Base-by-base conservation (phyloP, 2,888 invertebrate species). In the Orchesella flavescens region DNA sequence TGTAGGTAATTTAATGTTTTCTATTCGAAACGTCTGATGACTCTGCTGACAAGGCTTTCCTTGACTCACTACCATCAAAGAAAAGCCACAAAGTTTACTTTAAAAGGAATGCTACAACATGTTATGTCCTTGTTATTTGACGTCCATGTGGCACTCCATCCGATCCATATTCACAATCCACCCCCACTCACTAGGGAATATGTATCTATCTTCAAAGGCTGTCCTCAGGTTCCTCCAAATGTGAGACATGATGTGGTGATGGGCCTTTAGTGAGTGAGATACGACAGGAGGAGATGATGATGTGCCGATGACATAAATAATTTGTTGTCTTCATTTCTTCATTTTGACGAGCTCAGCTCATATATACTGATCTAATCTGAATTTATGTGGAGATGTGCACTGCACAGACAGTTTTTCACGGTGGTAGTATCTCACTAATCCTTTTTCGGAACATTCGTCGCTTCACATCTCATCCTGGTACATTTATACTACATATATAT, bases 201-300 rank as follows among this genome's bases (percentile, higher is more conserved):
- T 24, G 4, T 12, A 63, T 3, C 13, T 12, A n/a, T 53, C 53
- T 24, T 13, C 1, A 24, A 24, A 63, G 34, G 7, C 34, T 34
- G 2, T 34, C 34, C 34, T 7, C 34, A 34, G 34, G 34, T 34
- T 34, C 63, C 46, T 46, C 46, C 46, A 46, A 53, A 53, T 53
- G 53, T 34, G 63, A 24, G 24, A 23, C 1, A 24, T 63, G 63
- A 63, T 63, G 63, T 15, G 57, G 17, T 17, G 57, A 57, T 19
- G 57, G 19, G 57, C 17, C 57, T 57, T 63, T 63, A 23, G 63
- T 63, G 63, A 63, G 63, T 63, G 63, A 63, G 63, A 63, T 63
- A 63, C 63, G 63, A 63, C 63, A 63, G 63, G 13, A 12, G 63
- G 23, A 12, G 23, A n/a, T 7, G 46, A 46, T 7, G n/a, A n/a